A percentile compares a stretch with the other conserved stretches of the same genome.
phyloP scores from a whole-genome alignment of 2,113 vertebrate genomes.

The Myiopsitta monachus region DNA sequence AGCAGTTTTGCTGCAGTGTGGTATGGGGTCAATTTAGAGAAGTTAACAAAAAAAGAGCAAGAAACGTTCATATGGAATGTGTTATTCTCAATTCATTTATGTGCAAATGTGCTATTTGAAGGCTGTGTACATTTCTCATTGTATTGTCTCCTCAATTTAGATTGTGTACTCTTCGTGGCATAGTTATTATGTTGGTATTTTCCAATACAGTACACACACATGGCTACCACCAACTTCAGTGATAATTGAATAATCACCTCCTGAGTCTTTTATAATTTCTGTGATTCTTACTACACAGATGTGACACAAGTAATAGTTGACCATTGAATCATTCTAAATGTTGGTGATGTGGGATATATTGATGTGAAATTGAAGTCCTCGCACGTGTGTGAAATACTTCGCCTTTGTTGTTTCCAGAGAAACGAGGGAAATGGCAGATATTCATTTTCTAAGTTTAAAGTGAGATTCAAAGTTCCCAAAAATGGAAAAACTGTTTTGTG shows the following conservation, averaged over 20 bases:
- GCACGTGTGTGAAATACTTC: background rate
- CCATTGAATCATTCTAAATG: background rate
- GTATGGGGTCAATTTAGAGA: background rate
- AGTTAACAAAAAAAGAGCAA: background rate
- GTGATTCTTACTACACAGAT: background rate
- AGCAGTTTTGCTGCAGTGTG: background rate
- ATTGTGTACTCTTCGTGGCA: background rate
- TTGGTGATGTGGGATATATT: background rate
- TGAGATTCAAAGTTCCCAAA: background rate
- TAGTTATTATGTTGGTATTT: background rate
- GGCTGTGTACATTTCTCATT: background rate
- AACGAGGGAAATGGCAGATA: background rate
- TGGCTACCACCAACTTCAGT: background rate
- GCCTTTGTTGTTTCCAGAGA: background rate
- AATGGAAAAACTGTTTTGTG: background rate
- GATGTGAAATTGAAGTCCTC: background rate
- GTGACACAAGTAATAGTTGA: background rate
- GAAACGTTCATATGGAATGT: background rate
- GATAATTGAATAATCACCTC: background rate
- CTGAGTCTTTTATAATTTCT: background rate
- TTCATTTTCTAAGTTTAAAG: background rate
- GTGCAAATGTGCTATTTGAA: background rate
- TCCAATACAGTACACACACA: background rate
- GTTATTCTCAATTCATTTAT: background rate
- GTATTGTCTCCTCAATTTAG: background rate